Evolutionary conservation across 2,888 invertebrate species (phyloP).

Genomic region (Melieria picta): DNA sequence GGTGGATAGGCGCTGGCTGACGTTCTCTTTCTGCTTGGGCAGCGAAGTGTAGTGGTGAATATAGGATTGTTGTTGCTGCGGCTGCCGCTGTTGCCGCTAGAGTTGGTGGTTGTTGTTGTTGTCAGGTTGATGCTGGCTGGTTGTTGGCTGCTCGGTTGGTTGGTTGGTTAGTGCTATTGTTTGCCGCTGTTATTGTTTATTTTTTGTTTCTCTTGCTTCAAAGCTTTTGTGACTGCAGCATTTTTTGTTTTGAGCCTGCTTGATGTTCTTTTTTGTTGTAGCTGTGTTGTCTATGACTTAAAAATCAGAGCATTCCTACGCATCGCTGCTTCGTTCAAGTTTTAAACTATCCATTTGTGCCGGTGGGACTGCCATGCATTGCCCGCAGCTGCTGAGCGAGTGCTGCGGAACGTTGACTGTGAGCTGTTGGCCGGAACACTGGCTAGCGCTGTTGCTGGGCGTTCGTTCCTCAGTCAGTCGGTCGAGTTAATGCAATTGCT

Average conservation of each 20-base stretch:
- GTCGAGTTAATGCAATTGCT: no score
- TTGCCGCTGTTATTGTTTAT: neutral
- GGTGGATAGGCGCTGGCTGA: neutral
- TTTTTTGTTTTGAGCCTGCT: neutral
- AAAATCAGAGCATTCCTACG: neutral
- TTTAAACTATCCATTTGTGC: slow-evolving; percentile 18
- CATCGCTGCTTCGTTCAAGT: neutral
- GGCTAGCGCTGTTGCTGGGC: no score
- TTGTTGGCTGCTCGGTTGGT: neutral
- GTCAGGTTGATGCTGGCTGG: slow-evolving; percentile 2
- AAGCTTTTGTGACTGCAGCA: neutral
- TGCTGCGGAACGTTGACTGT: neutral
- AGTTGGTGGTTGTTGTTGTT: neutral
- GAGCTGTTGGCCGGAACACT: no score
- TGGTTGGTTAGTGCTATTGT: neutral
- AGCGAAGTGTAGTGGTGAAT: slow-evolving; percentile 12
- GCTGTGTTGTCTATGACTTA: neutral
- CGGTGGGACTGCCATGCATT: slow-evolving; percentile 22
- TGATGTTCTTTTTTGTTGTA: neutral
- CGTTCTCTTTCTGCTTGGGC: slow-evolving; percentile 1
- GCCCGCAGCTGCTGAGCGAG: neutral
- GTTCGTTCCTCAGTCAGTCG: no score
- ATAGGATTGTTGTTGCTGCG: neutral
- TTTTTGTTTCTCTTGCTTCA: neutral
- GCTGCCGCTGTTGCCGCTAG: neutral